Percentiles rank a stretch among this genome's conserved stretches.
These are phyloP conservation scores for Phrixothrix hirtus DNA, from an alignment of 2,888 invertebrate species.

Conservation along the genomic window DNA sequence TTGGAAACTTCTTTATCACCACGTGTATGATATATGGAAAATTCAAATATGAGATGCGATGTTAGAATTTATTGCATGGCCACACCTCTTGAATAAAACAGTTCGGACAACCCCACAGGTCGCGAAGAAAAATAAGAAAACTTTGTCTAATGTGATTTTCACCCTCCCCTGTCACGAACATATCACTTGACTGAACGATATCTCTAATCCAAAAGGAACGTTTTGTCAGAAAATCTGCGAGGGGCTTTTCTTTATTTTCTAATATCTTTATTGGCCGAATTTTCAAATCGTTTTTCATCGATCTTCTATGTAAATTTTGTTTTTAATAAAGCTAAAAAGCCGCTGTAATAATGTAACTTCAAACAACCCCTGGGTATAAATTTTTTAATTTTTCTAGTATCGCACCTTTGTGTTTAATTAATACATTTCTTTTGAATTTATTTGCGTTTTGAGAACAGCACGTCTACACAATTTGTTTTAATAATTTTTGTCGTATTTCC, in stretches of 20 bases:
- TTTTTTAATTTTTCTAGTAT: conserved; percentile 19
- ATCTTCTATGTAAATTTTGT: background rate
- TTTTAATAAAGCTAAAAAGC: too few species aligned
- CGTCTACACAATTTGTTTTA: conserved; percentile 24
- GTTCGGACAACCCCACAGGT: conserved; percentile 8
- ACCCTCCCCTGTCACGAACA: conserved; percentile 16
- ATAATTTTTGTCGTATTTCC: conserved; percentile 20
- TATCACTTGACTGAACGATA: conserved; percentile 14
- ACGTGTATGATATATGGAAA: conserved; percentile 36
- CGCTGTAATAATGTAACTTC: too few species aligned
- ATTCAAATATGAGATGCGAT: conserved; percentile 37
- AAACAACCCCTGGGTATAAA: conserved; percentile 8
- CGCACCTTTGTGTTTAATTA: conserved; percentile 24
- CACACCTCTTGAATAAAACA: conserved; percentile 33
- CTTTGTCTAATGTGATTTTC: conserved; percentile 33
- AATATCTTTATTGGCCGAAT: background rate
- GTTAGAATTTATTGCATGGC: conserved; percentile 36
- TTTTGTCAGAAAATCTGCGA: background rate
- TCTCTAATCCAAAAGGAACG: conserved; percentile 4
- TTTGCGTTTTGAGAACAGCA: conserved; percentile 21
- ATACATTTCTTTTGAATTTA: conserved; percentile 25
- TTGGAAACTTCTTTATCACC: conserved; percentile 42
- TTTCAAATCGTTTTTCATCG: background rate
- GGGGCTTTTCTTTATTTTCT: background rate
- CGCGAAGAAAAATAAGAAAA: conserved; percentile 31